Base-by-base conservation (phyloP, 2,113 vertebrate genomes). In the Cephalopholis sonnerati region DNA sequence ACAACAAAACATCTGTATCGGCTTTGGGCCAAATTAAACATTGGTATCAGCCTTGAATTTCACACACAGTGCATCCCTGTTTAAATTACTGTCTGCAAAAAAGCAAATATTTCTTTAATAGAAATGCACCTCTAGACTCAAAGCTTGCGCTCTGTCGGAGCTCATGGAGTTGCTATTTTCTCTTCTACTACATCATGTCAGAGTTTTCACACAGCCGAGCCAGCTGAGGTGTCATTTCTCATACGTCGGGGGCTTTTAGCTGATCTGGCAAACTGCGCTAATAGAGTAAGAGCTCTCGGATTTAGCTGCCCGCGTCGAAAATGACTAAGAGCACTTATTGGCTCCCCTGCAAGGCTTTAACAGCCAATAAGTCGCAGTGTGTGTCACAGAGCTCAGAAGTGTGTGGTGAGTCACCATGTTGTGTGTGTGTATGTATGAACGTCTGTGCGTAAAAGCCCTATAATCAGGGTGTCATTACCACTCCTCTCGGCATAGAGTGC, bases 381-480 rank as follows among this genome's bases (percentile, higher is more conserved):
- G 59, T 71, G 53, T 80, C 73, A 71, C 41, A 0, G 2, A 68
- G 53, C 71, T 77, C 36, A 61, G 24, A 32, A 36, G 27, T 82
- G 82, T 77, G 57, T 66, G 69, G 70, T 89, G 85, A 84, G 54
- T 87, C 62, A 79, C 61, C 15, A 22, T 71, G 51, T 74, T 70
- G 57, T 64, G 50, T 64, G 68, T 65, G 41, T 54, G 24, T 66
- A 69, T 57, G 24, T 66, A 73, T 62, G 27, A 77, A 62, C 61
- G n/a, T 62, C n/a, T 36, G 70, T 57, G 61, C 81, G 65, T 75
- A 53, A 70, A 72, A 79, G 29, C 57, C 62, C 79, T 71, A 46
- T 81, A 71, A 87, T 87, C 80, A 81, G 10, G 20, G 18, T 79
- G 81, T 79, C 66, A 88, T 80, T 74, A 71, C 81, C 48, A 74